Evolutionary conservation across 2,113 vertebrate genomes (phyloP), one percentile per base, ranked within the genome.

Genomic region (Myocastor coypus): DNA sequence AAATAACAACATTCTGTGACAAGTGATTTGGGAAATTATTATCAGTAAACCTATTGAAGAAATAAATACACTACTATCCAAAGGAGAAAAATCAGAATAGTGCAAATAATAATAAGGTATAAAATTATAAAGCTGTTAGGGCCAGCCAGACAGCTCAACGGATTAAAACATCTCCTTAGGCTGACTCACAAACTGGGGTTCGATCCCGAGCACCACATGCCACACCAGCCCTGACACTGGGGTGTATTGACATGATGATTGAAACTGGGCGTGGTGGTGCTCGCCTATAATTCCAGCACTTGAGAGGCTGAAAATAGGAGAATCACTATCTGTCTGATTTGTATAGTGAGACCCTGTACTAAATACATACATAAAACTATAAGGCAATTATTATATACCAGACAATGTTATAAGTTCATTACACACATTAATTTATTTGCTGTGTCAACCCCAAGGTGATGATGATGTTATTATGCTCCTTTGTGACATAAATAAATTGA

Each of bases 11-110:
- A 8, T 8, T 83, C 28, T 75, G 40, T 24, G 50, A 40, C 13
- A 95, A 59, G 87, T 95, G 46, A 93, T 57, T 93, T 77, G 20
- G 7, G 12, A 37, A 75, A 85, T 30, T 32, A 80, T 64, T 59
- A 88, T 71, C 40, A 93, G 4, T 32, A 92, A 89, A 63, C 16
- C 11, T 73, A 64, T n/a, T 88, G 37, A 87, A 89, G 46, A 91
- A 87, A 81, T 82, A 88, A 83, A 59, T 84, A 73, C 5, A 91
- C 14, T 85, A 57, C 8, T 78, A 20, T 82, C 4, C 32, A 81
- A 95, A 81, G 30, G 50, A 91, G 52, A 83, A 68, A 69, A 91
- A 40, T n/a, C 14, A 81, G 20, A 80, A 28, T 37, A 46, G 5
- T 42, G 68, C 78, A 26, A 95, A 20, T 42, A 81, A 55, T 66